Base-by-base conservation (phyloP, 2,113 vertebrate genomes). In the Cricetomys ansorgei region DNA sequence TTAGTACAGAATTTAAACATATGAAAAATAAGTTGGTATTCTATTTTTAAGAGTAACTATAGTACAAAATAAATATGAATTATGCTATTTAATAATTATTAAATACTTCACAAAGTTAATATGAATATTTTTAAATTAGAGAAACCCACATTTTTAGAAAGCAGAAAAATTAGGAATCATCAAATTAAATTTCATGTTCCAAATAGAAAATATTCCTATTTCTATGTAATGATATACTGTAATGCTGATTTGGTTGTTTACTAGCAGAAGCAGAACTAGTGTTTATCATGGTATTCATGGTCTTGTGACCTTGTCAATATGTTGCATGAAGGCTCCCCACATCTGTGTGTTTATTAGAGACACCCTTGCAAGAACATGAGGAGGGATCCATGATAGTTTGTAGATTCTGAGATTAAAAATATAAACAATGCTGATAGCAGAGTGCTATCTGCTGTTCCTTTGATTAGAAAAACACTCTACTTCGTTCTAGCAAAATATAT, bases 311-410 rank as follows among this genome's bases (percentile, higher is more conserved):
- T 67, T 81, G 40, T 72, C n/a, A 72, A 73, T 70, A 92, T 70
- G 31, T 21, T 31, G 15, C 57, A 81, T 10, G 70, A 50, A 50
- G 29, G 45, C 29, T 15, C 48, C 34, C 21, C 50, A 21, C 17
- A 9, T 79, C 7, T 21, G 31, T 53, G 31, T 70, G 37, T 79
- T 37, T 79, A 21, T 0, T 19, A 34, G 37, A 79, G 23, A 43
- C n/a, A 16, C 3, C 5, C 15, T 7, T 23, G 73, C 29, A 84
- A 53, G 34, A 4, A 25, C 7, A 40, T 62, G 19, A 13, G 57
- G 7, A n/a, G 84, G 23, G 37, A 88, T 40, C 70, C 29, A 89
- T 85, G 84, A 94, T 27, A 89, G 88, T 81, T 92, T 89, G 7
- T 43, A 77, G 11, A 89, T 65, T 53, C 64, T 59, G 64, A 69